Base-by-base conservation (phyloP, 1,140 invertebrate species). In the Caenorhabditis latens region DNA sequence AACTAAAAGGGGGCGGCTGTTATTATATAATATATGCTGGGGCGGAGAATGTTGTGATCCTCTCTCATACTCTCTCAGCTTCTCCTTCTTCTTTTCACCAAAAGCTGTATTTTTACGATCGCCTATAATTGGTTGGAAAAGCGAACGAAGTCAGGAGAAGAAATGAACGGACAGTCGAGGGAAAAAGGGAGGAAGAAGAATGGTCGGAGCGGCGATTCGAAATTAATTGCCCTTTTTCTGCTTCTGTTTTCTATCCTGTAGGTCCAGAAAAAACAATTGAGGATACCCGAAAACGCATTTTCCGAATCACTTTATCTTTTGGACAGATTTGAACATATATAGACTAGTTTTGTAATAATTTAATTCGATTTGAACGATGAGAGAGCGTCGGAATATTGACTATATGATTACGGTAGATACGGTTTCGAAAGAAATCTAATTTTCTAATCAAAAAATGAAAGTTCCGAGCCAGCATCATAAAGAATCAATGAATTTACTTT, bases 41-140 rank as follows among this genome's bases (percentile, higher is more conserved):
- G 67, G 67, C 67, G 67, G 67, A 75, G 67, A 75, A 24, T 46
- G 67, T 75, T 67, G 63, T 67, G 63, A 67, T 67, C 63, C 63
- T 67, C 63, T 67, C 63, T 61, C 7, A 11, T 19, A 16, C 58
- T 40, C 63, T 75, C 67, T 75, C 67, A 75, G 67, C 67, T 75
- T 75, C 67, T 75, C n/a, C 57, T 61, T 65, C 24, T 42, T 67
- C 40, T 42, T 67, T 46, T 24, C 32, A 32, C 67, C 40, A 75
- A 75, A 75, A 75, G 67, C 67, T 75, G 67, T 75, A 75, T 75
- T 75, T 75, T 75, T 75, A 75, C 67, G 67, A 75, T 75, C 67
- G 67, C 43, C 67, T 75, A 75, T 75, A 75, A 75, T 75, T 75
- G 67, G 67, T 75, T 75, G 67, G 67, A 75, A 75, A 67, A 67